Evolutionary conservation across 2,888 invertebrate genomes (phyloP).

Genomic region (Leucania comma): DNA sequence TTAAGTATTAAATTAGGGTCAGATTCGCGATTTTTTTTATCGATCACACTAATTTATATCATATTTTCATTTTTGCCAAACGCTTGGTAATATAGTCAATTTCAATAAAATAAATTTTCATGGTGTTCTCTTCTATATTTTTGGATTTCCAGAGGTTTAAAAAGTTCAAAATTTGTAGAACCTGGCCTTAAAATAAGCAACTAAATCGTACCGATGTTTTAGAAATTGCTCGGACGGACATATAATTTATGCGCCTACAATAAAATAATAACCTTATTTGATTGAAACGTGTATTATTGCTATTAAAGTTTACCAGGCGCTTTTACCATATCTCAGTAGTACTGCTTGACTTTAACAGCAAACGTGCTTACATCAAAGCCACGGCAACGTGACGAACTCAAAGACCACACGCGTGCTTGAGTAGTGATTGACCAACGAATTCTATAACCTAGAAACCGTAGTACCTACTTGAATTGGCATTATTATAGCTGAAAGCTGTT

Average conservation of each 20-base stretch:
- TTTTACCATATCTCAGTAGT: no score
- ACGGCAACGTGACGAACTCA: conserved; percentile 15
- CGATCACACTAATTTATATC: no score
- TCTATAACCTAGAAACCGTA: background rate
- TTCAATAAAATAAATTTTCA: no score
- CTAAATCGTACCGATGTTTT: background rate
- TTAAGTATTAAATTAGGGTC: no score
- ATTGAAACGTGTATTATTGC: background rate
- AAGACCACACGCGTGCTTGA: conserved; percentile 31
- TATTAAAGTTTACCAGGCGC: background rate
- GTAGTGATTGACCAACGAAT: conserved; percentile 9
- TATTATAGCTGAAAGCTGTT: background rate
- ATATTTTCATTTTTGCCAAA: no score
- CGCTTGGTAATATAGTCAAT: no score
- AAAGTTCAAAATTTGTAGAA: no score
- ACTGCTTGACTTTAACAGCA: conserved; percentile 5
- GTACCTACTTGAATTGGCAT: background rate
- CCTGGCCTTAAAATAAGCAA: no score
- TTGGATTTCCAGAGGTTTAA: no score
- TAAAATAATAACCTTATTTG: background rate
- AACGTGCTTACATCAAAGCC: conserved; percentile 47
- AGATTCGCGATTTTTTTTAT: no score
- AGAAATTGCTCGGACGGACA: background rate
- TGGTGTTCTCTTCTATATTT: no score
- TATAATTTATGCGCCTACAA: background rate